These are phyloP conservation scores for Cyprinus carpio DNA, from an alignment of 2,113 vertebrate genomes.

Conservation along the genomic window DNA sequence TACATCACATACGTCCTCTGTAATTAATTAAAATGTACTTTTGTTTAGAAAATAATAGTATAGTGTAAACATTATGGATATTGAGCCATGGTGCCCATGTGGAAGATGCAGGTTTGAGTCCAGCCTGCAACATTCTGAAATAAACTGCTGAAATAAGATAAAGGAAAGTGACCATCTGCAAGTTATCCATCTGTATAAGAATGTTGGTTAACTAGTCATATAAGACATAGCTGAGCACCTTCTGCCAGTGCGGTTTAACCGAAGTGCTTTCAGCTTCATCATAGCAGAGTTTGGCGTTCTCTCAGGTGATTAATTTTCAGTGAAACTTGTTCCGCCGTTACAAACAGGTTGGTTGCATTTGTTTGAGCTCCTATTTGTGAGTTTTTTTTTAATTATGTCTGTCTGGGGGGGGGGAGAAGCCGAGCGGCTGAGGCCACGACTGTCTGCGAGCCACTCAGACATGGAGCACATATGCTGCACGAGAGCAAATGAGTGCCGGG, in stretches of 20 bases:
- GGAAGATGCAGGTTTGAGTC: background rate
- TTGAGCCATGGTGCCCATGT: background rate
- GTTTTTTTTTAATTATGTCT: constrained; percentile 28
- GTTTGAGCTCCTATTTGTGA: constrained; percentile 44
- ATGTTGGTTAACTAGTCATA: background rate
- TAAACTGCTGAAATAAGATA: background rate
- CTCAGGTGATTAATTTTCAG: constrained; percentile 56
- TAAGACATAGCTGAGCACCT: constrained; percentile 44
- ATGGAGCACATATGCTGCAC: constrained; percentile 41
- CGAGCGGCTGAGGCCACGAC: constrained; percentile 4
- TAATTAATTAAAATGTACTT: background rate
- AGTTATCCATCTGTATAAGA: background rate
- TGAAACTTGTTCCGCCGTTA: constrained; percentile 31
- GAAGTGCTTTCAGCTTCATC: constrained; percentile 42
- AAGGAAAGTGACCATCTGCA: background rate
- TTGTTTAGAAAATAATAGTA: background rate
- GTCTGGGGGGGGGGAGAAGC: constrained; percentile 20
- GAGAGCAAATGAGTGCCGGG: constrained; percentile 38
- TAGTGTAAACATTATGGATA: background rate
- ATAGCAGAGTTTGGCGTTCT: constrained; percentile 44
- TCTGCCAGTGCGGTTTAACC: constrained; percentile 41
- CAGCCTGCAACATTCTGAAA: background rate
- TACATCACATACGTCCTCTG: background rate
- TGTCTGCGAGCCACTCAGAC: constrained; percentile 35
- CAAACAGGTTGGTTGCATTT: constrained; percentile 48